Evolutionary conservation across 2,113 vertebrate genomes (phyloP).

Genomic region (Mystacornis crossleyi): DNA sequence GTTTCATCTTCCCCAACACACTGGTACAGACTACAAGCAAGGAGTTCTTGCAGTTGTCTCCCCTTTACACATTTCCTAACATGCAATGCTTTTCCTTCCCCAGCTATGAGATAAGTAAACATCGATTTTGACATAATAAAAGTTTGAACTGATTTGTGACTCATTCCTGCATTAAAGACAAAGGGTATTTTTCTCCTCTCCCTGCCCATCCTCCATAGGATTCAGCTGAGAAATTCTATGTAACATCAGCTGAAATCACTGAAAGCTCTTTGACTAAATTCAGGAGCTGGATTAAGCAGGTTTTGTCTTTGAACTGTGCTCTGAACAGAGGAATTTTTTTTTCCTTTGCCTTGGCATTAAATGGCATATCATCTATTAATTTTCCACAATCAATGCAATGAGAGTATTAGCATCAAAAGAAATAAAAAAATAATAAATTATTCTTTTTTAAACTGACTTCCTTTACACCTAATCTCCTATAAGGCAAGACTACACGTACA

Average conservation of each 20-base stretch:
- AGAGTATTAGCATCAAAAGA: slow-evolving; percentile 20
- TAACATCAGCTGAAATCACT: background rate
- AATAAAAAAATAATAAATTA: background rate
- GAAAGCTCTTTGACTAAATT: background rate
- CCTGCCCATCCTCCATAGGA: background rate
- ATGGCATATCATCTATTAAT: background rate
- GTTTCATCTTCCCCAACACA: no score
- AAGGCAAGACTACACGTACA: background rate
- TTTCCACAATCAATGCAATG: background rate
- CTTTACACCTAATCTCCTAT: background rate
- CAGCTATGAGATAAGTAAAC: background rate
- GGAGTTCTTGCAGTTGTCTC: background rate
- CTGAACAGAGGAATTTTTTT: background rate
- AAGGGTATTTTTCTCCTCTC: background rate
- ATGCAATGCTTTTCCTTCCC: background rate
- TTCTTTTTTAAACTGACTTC: background rate
- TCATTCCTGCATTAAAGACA: background rate
- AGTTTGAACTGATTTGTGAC: background rate
- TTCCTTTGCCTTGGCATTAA: background rate
- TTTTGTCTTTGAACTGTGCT: slow-evolving; percentile 16
- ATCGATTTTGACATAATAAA: background rate
- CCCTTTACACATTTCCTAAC: background rate
- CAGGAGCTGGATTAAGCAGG: background rate
- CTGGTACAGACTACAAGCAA: background rate
- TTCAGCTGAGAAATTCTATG: background rate